Conservation (phyloP, 2,888 invertebrate species). For the Dasypolia templi region DNA sequence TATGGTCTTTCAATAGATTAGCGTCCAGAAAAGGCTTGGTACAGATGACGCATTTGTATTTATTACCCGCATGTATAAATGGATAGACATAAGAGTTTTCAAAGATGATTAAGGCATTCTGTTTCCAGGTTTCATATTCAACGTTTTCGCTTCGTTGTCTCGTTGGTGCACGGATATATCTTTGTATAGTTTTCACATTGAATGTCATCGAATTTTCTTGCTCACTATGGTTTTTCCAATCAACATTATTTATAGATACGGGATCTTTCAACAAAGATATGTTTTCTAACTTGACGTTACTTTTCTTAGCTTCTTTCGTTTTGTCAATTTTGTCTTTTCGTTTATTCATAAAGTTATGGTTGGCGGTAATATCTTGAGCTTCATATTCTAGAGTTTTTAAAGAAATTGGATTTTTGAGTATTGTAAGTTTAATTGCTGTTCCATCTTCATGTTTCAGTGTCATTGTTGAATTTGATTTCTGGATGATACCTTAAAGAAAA, state of each 20-base stretch:
- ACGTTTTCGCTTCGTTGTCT: slow-evolving; percentile 55
- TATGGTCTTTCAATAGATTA: slow-evolving; percentile 74
- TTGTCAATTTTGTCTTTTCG: slow-evolving; percentile 29
- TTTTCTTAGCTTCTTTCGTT: slow-evolving; percentile 12
- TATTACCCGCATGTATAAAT: slow-evolving; percentile 79
- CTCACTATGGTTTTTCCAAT: slow-evolving; percentile 60
- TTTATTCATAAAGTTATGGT: slow-evolving; percentile 22
- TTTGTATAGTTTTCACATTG: slow-evolving; percentile 72
- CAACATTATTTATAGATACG: slow-evolving; percentile 71
- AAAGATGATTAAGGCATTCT: slow-evolving; percentile 78
- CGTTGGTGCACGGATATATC: slow-evolving; percentile 38
- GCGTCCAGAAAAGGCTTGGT: slow-evolving; percentile 74
- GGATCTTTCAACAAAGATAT: slow-evolving; percentile 76
- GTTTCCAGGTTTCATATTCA: slow-evolving; percentile 73
- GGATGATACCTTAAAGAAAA: slow-evolving; percentile 83
- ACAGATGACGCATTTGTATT: slow-evolving; percentile 83
- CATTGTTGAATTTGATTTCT: slow-evolving; percentile 77
- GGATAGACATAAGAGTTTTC: slow-evolving; percentile 81
- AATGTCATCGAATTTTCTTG: slow-evolving; percentile 64
- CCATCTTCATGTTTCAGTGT: slow-evolving; percentile 79
- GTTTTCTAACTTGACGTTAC: slow-evolving; percentile 37
- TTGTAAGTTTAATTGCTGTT: slow-evolving; percentile 72
- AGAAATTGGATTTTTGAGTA: slow-evolving; percentile 78
- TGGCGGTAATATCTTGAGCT: slow-evolving; percentile 58
- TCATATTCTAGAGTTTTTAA: slow-evolving; percentile 72